phyloP scores from a whole-genome alignment of 1,140 invertebrate species.

The Pentalonia nigronervosa region DNA sequence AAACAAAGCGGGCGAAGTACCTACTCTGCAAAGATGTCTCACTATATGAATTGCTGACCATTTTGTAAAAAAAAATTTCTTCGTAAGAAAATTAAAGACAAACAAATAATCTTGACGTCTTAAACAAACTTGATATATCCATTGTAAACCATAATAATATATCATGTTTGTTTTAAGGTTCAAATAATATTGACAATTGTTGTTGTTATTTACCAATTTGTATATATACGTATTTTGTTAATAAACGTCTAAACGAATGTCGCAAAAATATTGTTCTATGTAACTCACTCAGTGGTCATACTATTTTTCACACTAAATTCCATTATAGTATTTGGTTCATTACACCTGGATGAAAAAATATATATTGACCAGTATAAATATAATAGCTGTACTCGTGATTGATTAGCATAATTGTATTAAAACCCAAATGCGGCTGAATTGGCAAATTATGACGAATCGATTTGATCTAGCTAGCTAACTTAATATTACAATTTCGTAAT shows the following conservation, averaged over 20 bases:
- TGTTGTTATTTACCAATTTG: constrained; percentile 4
- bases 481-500: constrained; percentile 57
- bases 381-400: neutral
- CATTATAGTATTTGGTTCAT: constrained; percentile 46
- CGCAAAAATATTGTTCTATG: constrained; percentile 10
- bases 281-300: neutral
- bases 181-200: constrained; percentile 5
- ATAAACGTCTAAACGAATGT: neutral
- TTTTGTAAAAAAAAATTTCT: neutral
- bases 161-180: neutral
- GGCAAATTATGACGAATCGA: constrained; percentile 58
- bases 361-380: constrained; percentile 15
- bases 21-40: neutral
- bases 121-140: neutral
- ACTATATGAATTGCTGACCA: neutral
- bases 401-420: constrained; percentile 50
- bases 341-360: constrained; percentile 28
- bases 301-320: constrained; percentile 35
- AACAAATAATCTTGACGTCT: neutral
- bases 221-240: neutral
- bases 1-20: neutral
- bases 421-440: constrained; percentile 28
- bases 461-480: constrained; percentile 57
- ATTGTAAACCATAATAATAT: neutral
- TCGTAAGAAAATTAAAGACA: neutral